Evolutionary conservation across 2,888 invertebrate species (phyloP), one percentile per base, ranked within the genome.

Genomic region (Volucella inflata): DNA sequence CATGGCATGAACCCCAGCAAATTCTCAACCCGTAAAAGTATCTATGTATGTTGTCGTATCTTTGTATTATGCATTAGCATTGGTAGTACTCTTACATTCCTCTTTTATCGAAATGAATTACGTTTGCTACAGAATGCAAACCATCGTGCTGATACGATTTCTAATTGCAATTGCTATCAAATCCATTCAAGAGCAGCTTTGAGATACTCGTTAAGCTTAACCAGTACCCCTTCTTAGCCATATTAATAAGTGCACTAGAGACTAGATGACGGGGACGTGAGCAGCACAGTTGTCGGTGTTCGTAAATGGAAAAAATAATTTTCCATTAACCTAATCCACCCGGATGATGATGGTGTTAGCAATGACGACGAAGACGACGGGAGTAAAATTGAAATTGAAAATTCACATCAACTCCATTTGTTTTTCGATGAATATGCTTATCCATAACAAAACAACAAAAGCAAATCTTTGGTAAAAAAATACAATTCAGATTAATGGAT

Each of bases 271-370:
- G 44, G 14, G 21, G 40, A 67, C 53, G 42, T 30, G 36, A 51
- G 17, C 51, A 9, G 12, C 30, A 55, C 68, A 30, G 14, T 62
- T 62, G 62, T 17, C 40, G 21, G n/a, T 55, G 36, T 3, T 55
- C 14, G 46, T 64, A 44, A 55, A 72, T 59, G 51, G 51, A 62
- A 65, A 78, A 64, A 71, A 72, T 17, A 17, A 53, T 62, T 74
- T 62, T 79, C 72, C 72, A 79, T 79, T 79, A 79, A 79, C 79
- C 79, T 72, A 72, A 72, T 59, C 65, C 72, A 72, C 65, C 79
- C 72, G 72, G 59, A 72, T 72, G 59, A 72, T 46, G 46, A 51
- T 67, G 65, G 50, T 17, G 14, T 36, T 50, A n/a, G 14, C 38
- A 11, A 11, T n/a, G 57, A 46, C 9, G 75, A 48, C 38, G 21